Evolutionary conservation across 2,113 vertebrate genomes (phyloP).

Genomic region (Hystrix cristata): DNA sequence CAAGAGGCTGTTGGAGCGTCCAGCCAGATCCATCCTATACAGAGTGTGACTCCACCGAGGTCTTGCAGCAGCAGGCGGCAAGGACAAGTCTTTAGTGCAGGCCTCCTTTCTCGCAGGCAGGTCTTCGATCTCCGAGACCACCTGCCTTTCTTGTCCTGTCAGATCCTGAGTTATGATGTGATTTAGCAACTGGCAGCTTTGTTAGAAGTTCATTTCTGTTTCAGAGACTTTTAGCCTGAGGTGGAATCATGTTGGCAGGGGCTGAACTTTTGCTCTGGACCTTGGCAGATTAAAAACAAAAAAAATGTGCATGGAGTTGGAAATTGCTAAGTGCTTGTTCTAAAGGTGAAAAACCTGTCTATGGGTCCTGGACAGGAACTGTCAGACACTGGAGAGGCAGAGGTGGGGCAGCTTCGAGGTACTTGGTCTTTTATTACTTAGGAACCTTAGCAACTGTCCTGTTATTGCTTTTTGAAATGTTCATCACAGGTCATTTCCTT

Average conservation of each 20-base stretch:
- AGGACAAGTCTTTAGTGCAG: neutral
- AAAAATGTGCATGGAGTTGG: neutral
- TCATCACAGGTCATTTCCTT: slow-evolving; percentile 7
- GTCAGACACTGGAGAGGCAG: neutral
- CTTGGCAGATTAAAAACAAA: slow-evolving; percentile 33
- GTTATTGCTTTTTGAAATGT: slow-evolving; percentile 16
- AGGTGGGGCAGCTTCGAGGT: neutral
- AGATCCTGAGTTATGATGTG: neutral
- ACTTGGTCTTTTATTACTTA: neutral
- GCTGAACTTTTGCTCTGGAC: neutral
- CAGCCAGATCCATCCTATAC: neutral
- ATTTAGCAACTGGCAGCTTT: slow-evolving; percentile 57
- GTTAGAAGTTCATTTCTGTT: slow-evolving; percentile 70
- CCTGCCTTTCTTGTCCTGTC: slow-evolving; percentile 39
- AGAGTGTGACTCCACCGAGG: neutral
- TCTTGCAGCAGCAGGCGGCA: neutral
- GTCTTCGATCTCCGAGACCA: slow-evolving; percentile 52
- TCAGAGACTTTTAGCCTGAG: slow-evolving; percentile 57
- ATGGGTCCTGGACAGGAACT: neutral
- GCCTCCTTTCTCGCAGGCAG: slow-evolving; percentile 30
- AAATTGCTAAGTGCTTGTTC: neutral
- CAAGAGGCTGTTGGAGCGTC: neutral
- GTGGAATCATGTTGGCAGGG: neutral
- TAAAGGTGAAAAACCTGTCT: neutral
- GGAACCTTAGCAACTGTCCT: neutral